These are phyloP conservation scores for Acanthaster planci DNA, from an alignment of 35 echinoderm and acorn worm species.

Conservation along the genomic window DNA sequence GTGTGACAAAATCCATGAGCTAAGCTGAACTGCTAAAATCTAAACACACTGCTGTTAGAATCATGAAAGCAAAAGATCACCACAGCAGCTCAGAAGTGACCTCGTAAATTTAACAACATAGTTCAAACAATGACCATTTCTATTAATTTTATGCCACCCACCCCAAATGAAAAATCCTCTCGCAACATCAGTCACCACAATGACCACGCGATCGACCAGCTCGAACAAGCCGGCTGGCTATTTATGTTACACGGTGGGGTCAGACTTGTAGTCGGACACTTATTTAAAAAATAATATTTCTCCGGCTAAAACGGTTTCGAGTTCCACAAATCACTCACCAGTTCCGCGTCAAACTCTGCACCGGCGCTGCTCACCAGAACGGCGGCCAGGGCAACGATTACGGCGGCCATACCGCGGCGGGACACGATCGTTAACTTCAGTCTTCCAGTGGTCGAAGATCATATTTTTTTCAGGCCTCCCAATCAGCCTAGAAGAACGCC, in stretches of 20 bases:
- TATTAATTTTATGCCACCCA: too few species aligned
- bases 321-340: not conserved
- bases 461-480: not conserved
- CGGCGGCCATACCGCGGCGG: not conserved
- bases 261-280: not conserved
- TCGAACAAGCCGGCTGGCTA: too few species aligned
- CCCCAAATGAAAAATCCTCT: too few species aligned
- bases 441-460: not conserved
- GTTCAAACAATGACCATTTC: too few species aligned
- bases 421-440: not conserved
- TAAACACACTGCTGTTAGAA: too few species aligned
- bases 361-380: conserved; percentile 7
- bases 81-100: too few species aligned
- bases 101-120: too few species aligned
- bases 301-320: not conserved
- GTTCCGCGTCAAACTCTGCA: conserved; percentile 12
- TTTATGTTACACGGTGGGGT: not conserved
- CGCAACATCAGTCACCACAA: too few species aligned
- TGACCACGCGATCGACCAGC: too few species aligned
- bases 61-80: too few species aligned
- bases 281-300: conserved; percentile 26
- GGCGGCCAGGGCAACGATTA: not conserved
- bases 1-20: too few species aligned
- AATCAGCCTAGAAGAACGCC: not conserved
- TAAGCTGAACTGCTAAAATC: too few species aligned